These are phyloP conservation scores for Theodoxus fluviatilis DNA, from an alignment of 2,888 invertebrate genomes.

Conservation along the genomic window DNA sequence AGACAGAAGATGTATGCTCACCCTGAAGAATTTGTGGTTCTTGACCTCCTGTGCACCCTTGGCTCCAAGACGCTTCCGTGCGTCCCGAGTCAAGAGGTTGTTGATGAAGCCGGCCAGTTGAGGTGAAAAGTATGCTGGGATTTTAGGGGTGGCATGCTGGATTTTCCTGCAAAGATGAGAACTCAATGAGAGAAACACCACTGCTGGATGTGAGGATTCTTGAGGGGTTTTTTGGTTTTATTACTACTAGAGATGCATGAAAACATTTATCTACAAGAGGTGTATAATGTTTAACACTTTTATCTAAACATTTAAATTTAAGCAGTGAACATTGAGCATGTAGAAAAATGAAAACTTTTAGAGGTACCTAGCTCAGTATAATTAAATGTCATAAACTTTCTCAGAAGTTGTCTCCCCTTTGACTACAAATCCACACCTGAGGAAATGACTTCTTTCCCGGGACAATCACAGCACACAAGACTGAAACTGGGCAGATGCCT, in stretches of 20 bases:
- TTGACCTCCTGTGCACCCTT: conserved; percentile 88
- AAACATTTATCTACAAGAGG: background rate
- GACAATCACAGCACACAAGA: too few relatives aligned
- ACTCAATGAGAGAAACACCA: background rate
- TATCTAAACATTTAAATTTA: too few relatives aligned
- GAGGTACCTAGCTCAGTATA: too few relatives aligned
- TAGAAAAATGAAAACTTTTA: too few relatives aligned
- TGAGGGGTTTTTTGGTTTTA: background rate
- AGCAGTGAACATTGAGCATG: too few relatives aligned
- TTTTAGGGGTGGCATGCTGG: conserved; percentile 85
- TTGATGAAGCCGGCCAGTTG: conserved; percentile 80
- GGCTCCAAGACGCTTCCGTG: conserved; percentile 82
- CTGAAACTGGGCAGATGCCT: too few relatives aligned
- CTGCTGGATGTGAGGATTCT: background rate
- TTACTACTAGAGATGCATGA: background rate
- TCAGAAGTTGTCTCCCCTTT: too few relatives aligned
- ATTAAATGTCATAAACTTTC: too few relatives aligned
- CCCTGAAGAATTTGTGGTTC: conserved; percentile 86
- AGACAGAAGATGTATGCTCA: conserved; percentile 56
- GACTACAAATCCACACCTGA: too few relatives aligned
- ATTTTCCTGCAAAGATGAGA: conserved; percentile 73
- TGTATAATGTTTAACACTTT: too few relatives aligned
- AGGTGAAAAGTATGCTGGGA: conserved; percentile 81
- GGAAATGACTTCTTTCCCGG: too few relatives aligned
- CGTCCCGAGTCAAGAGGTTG: conserved; percentile 87